Evolutionary conservation across 2,113 vertebrate genomes (phyloP).

Genomic region (Orthochromis indermauri): DNA sequence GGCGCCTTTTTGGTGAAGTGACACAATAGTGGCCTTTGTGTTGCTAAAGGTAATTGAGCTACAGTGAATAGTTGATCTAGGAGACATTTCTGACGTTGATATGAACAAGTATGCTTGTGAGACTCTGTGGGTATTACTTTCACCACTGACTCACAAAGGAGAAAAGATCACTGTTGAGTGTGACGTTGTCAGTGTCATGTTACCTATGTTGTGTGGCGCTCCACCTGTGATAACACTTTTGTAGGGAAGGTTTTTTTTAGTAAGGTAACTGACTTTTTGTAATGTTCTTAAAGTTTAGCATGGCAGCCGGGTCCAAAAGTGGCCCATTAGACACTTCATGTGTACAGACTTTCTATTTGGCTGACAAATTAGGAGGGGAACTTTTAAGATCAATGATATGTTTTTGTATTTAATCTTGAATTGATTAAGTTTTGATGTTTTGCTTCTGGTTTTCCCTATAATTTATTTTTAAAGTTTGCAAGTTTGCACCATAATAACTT

Average conservation of each 20-base stretch:
- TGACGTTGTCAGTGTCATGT: not conserved
- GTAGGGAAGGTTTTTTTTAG: not conserved
- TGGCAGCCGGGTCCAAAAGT: not conserved
- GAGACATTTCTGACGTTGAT: not conserved
- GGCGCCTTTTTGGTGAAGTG: not conserved
- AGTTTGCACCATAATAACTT: not conserved
- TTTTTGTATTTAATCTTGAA: not conserved
- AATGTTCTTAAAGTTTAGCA: not conserved
- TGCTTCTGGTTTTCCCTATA: not conserved
- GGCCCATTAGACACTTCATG: not conserved
- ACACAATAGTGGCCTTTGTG: constrained; percentile 24
- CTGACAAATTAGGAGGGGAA: not conserved
- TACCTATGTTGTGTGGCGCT: not conserved
- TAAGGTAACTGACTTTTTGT: not conserved
- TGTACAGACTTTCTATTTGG: not conserved
- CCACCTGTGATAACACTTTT: not conserved
- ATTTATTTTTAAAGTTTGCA: not conserved
- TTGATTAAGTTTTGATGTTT: not conserved
- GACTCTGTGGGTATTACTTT: not conserved
- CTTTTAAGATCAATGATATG: not conserved
- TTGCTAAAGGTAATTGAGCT: not conserved
- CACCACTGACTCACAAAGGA: not conserved
- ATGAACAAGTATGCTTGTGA: not conserved
- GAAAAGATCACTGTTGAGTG: not conserved
- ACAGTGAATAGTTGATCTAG: not conserved